Evolutionary conservation across 2,888 invertebrate species (phyloP).

Genomic region (Scaptomyza reducta): DNA sequence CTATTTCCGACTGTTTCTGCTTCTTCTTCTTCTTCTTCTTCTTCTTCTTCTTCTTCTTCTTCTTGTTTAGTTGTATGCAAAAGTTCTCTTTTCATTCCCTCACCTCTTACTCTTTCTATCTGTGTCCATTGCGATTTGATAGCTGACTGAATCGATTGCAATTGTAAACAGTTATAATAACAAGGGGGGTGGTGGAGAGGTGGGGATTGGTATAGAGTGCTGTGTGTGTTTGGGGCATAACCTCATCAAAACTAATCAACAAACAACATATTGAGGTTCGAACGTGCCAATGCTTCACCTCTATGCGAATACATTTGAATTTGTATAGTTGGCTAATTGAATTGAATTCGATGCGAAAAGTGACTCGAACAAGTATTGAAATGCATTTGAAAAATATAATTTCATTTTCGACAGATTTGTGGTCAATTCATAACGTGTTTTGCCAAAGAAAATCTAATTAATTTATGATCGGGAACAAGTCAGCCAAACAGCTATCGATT

Average conservation of each 20-base stretch:
- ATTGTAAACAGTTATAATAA: slow-evolving; percentile 64
- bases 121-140: slow-evolving; percentile 46
- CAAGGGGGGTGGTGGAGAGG: neutral
- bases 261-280: slow-evolving; percentile 29
- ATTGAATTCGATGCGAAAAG: slow-evolving; percentile 21
- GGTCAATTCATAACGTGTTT: slow-evolving; percentile 3
- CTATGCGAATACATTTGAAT: neutral
- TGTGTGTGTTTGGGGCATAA: slow-evolving; percentile 32
- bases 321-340: slow-evolving; percentile 9
- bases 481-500: slow-evolving; percentile 1
- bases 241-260: slow-evolving; percentile 72
- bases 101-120: slow-evolving; percentile 31
- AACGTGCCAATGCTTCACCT: slow-evolving; percentile 7
- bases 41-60: no score
- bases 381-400: neutral
- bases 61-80: slow-evolving; percentile 5
- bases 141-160: slow-evolving; percentile 32
- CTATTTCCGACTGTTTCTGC: slow-evolving; percentile 17
- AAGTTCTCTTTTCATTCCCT: neutral
- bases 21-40: neutral
- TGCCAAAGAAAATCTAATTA: neutral
- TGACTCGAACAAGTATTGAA: neutral
- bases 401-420: neutral
- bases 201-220: slow-evolving; percentile 13
- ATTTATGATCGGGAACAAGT: neutral